Evolutionary conservation across 2,888 invertebrate genomes (phyloP).

Genomic region (Flabesymbios commensalis): DNA sequence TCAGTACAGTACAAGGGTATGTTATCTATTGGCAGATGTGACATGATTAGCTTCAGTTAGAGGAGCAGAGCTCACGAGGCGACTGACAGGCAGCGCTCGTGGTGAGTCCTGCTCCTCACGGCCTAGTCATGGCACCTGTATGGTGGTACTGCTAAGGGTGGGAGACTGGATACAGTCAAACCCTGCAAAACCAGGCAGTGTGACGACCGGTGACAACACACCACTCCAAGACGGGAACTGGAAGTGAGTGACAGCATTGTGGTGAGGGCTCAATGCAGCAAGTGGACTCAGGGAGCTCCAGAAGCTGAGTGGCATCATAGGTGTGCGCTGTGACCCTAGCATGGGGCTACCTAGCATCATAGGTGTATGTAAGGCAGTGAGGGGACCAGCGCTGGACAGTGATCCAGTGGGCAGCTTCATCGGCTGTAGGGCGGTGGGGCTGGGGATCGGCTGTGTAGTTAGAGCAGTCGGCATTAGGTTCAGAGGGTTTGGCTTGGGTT

Average conservation of each 20-base stretch:
- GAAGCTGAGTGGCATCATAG: constrained; percentile 57
- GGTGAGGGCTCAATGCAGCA: constrained; percentile 49
- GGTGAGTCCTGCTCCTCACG: too few relatives aligned
- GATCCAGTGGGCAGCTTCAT: neutral
- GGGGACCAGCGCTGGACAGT: neutral
- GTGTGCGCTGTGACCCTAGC: constrained; percentile 46
- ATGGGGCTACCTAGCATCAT: constrained; percentile 46
- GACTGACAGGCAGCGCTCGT: too few relatives aligned
- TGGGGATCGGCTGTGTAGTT: constrained; percentile 38
- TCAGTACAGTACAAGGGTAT: too few relatives aligned
- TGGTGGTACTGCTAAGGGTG: too few relatives aligned
- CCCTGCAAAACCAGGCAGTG: constrained; percentile 27
- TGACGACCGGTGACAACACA: constrained; percentile 29
- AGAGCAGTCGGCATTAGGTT: constrained; percentile 38
- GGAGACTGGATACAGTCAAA: constrained; percentile 33
- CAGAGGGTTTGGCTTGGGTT: constrained; percentile 33
- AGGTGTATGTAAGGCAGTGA: constrained; percentile 38
- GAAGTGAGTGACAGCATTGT: constrained; percentile 31
- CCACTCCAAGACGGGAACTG: constrained; percentile 35
- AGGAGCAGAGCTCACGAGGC: too few relatives aligned
- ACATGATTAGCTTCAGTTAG: too few relatives aligned
- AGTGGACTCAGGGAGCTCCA: constrained; percentile 61
- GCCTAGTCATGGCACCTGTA: too few relatives aligned
- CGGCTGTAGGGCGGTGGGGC: constrained; percentile 39
- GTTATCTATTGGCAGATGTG: too few relatives aligned